Evolutionary conservation across 2,797 vertebrate genomes (phyloP).

Genomic region (Sebastes oblongus): DNA sequence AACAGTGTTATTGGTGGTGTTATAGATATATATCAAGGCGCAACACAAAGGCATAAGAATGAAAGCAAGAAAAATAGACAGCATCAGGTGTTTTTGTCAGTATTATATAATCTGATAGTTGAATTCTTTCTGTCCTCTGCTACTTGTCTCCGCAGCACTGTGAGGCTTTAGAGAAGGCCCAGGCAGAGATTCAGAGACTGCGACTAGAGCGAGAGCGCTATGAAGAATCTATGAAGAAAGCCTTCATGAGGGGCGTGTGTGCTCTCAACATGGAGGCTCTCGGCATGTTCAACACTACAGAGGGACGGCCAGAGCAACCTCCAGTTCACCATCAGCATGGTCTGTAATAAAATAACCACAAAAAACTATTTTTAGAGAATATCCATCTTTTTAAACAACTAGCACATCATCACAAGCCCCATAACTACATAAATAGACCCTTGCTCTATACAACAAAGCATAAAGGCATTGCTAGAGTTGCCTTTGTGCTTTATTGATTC

Average conservation of each 20-base stretch:
- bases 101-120: not conserved
- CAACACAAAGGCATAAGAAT: not conserved
- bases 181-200: constrained; percentile 87
- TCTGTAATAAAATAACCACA: constrained; percentile 41
- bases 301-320: constrained; percentile 69
- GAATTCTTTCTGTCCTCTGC: not conserved
- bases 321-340: constrained; percentile 77
- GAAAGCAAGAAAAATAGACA: not conserved
- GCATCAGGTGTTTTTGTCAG: not conserved
- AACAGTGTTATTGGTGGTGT: not conserved
- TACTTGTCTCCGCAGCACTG: constrained; percentile 77
- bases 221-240: constrained; percentile 96
- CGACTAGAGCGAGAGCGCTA: constrained; percentile 88
- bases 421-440: not conserved
- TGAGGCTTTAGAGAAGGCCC: constrained; percentile 84
- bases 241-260: constrained; percentile 97
- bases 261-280: constrained; percentile 97
- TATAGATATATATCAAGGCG: not conserved
- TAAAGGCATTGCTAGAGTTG: not conserved
- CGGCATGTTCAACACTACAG: constrained; percentile 89
- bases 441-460: not conserved
- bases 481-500: constrained; percentile 31
- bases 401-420: not conserved
- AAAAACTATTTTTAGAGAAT: not conserved
- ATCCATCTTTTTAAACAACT: not conserved